phyloP scores from a whole-genome alignment of 2,888 invertebrate species.

The Eupithecia subfuscata region DNA sequence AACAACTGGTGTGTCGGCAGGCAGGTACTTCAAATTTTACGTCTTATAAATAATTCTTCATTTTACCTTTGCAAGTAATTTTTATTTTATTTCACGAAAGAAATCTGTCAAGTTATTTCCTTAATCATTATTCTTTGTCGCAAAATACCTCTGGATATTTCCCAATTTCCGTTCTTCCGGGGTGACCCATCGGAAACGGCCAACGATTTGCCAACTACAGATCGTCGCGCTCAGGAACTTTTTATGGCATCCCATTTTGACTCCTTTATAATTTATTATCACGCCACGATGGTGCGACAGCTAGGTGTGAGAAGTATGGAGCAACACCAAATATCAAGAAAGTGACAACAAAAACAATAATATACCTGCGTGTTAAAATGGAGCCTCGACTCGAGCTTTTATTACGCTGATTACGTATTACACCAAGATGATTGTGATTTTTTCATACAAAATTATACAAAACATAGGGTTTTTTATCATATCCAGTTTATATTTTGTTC shows the following conservation, averaged over 20 bases:
- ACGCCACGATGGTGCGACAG: background rate
- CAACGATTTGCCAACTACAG: conserved; percentile 72
- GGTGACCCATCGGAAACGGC: conserved; percentile 64
- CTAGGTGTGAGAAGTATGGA: background rate
- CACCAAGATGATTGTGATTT: background rate
- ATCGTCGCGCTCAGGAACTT: conserved; percentile 50
- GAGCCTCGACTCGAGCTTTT: background rate
- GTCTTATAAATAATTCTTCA: background rate
- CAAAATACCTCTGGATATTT: conserved; percentile 56
- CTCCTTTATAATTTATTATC: background rate
- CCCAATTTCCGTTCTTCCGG: conserved; percentile 72
- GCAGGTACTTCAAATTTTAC: background rate
- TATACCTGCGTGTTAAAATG: background rate
- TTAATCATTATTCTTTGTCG: conserved; percentile 52
- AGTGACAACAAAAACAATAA: background rate
- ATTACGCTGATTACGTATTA: no score
- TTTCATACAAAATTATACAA: no score
- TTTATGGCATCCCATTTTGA: conserved; percentile 5
- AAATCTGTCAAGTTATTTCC: conserved; percentile 41
- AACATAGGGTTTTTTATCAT: no score
- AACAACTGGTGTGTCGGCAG: background rate
- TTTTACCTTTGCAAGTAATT: background rate
- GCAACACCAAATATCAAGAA: background rate
- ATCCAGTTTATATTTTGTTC: no score
- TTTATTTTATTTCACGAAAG: conserved; percentile 13